These are phyloP conservation scores for Orthochromis indermauri DNA, from an alignment of 2,113 vertebrate genomes.

Conservation along the genomic window DNA sequence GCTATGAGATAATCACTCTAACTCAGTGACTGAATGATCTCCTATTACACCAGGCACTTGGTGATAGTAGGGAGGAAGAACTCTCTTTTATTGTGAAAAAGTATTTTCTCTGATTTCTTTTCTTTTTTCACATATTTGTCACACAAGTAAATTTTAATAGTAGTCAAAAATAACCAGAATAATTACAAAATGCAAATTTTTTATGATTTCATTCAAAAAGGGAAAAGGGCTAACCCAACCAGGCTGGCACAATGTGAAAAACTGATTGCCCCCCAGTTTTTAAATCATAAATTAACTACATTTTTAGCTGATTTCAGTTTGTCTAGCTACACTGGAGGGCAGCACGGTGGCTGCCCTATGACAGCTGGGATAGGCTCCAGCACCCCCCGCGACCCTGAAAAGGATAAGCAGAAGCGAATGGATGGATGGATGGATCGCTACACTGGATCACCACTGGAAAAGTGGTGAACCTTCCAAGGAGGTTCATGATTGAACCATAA, in stretches of 20 bases:
- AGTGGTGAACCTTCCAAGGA: background rate
- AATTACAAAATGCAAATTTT: background rate
- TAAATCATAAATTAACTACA: background rate
- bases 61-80: background rate
- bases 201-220: background rate
- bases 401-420: background rate
- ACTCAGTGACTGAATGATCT: background rate
- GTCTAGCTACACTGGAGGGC: background rate
- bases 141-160: background rate
- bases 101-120: background rate
- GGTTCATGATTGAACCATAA: background rate
- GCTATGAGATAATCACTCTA: background rate
- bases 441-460: background rate
- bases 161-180: background rate
- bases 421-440: background rate
- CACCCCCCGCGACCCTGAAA: background rate
- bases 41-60: background rate
- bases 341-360: background rate
- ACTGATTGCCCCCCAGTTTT: background rate
- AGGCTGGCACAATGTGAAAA: background rate
- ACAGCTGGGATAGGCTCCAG: background rate
- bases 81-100: background rate
- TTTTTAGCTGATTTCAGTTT: background rate
- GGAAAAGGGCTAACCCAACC: rapidly evolving
- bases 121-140: background rate